phyloP scores from a whole-genome alignment of 2,888 invertebrate genomes.

The Adela reaumurella region DNA sequence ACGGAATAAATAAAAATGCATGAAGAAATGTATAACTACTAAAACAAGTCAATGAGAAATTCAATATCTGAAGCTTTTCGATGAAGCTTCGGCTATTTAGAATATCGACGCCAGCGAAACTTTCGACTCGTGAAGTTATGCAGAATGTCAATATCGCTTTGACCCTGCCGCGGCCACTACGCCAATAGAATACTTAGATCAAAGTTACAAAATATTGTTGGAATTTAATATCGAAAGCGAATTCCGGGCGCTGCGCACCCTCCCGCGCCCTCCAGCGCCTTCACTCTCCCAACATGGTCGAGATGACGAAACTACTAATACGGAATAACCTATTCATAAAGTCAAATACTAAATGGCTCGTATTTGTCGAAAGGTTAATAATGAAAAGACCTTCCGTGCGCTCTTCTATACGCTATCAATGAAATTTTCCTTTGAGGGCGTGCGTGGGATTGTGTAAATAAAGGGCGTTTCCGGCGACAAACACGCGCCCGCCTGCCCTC shows the following conservation, averaged over 20 bases:
- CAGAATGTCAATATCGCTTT: background rate
- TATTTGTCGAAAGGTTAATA: constrained; percentile 26
- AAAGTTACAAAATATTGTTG: background rate
- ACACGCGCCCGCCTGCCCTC: constrained; percentile 16
- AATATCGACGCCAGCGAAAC: no score
- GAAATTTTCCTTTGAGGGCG: constrained; percentile 32
- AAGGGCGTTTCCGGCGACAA: constrained; percentile 37
- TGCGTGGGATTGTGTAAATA: constrained; percentile 34
- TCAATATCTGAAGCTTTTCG: no score
- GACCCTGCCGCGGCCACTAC: background rate
- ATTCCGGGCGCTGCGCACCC: background rate
- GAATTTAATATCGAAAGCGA: background rate
- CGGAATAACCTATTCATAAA: constrained; percentile 6
- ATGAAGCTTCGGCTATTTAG: no score
- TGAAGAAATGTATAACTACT: no score
- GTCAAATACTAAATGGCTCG: constrained; percentile 27
- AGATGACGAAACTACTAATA: constrained; percentile 2
- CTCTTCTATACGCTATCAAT: constrained; percentile 28
- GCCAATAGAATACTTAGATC: background rate
- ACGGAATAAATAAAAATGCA: no score
- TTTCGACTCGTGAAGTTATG: no score
- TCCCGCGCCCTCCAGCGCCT: background rate
- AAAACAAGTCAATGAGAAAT: no score
- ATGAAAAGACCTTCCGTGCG: constrained; percentile 29
- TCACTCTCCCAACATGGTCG: background rate